These are phyloP conservation scores for Amphibalanus amphitrite DNA, from an alignment of 1,140 invertebrate genomes.

Conservation along the genomic window DNA sequence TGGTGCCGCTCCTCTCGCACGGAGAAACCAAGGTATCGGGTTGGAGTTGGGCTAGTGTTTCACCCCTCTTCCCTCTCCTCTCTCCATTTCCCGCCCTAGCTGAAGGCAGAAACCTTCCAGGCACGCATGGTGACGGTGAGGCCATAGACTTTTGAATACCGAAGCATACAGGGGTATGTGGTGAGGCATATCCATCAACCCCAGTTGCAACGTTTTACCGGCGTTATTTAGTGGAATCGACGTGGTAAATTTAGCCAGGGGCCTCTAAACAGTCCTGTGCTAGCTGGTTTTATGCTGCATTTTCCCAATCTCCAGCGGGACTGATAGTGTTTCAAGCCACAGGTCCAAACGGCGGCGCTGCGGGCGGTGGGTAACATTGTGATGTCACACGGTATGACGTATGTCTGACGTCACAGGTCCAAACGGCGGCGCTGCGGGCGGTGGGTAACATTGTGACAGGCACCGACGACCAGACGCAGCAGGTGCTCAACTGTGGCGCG, in stretches of 20 bases:
- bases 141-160: too few species aligned
- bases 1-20: conserved; percentile 88
- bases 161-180: too few species aligned
- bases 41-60: not conserved
- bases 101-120: too few species aligned
- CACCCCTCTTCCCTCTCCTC: not conserved
- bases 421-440: conserved; percentile 88
- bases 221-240: too few species aligned
- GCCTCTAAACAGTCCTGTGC: too few species aligned
- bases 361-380: conserved; percentile 97
- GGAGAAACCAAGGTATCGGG: conserved; percentile 72
- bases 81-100: too few species aligned
- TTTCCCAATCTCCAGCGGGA: too few species aligned
- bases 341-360: conserved; percentile 83
- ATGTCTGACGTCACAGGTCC: conserved; percentile 31
- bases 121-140: too few species aligned
- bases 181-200: too few species aligned
- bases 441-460: conserved; percentile 99
- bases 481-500: conserved; percentile 80
- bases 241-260: too few species aligned
- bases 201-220: too few species aligned
- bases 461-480: conserved; percentile 94
- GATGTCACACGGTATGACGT: conserved; percentile 35
- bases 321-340: not conserved
- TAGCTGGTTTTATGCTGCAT: too few species aligned